Evolutionary conservation across 2,797 vertebrate species (phyloP).

Genomic region (Sebastes oblongus): DNA sequence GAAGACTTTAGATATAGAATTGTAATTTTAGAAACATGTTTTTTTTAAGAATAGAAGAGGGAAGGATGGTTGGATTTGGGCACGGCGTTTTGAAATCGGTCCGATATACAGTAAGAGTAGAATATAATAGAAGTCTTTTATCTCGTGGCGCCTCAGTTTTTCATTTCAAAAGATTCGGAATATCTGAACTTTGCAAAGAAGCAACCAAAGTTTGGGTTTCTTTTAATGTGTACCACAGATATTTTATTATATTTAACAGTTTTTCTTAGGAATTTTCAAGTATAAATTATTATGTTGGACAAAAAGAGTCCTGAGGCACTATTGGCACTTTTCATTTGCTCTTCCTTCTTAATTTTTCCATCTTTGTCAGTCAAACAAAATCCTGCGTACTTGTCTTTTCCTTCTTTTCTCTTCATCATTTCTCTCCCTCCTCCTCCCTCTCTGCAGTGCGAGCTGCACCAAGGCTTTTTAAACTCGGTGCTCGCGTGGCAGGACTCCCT

Average conservation of each 20-base stretch:
- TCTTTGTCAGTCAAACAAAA: background rate
- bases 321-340: background rate
- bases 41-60: background rate
- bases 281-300: background rate
- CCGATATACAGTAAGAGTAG: background rate
- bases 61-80: background rate
- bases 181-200: background rate
- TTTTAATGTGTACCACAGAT: background rate
- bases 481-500: slow-evolving; percentile 18
- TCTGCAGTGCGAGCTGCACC: background rate
- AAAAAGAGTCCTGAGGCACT: background rate
- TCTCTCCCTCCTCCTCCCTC: background rate
- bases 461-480: slow-evolving; percentile 5
- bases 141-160: background rate
- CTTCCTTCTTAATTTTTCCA: background rate
- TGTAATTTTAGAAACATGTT: background rate
- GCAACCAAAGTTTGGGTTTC: background rate
- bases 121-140: background rate
- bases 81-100: background rate
- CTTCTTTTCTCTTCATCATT: background rate
- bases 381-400: background rate
- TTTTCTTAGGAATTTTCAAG: background rate
- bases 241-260: background rate
- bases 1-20: background rate
- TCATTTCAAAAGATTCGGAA: background rate